These are phyloP conservation scores for Melinopterus prodromus DNA, from an alignment of 2,888 invertebrate genomes.

Conservation along the genomic window DNA sequence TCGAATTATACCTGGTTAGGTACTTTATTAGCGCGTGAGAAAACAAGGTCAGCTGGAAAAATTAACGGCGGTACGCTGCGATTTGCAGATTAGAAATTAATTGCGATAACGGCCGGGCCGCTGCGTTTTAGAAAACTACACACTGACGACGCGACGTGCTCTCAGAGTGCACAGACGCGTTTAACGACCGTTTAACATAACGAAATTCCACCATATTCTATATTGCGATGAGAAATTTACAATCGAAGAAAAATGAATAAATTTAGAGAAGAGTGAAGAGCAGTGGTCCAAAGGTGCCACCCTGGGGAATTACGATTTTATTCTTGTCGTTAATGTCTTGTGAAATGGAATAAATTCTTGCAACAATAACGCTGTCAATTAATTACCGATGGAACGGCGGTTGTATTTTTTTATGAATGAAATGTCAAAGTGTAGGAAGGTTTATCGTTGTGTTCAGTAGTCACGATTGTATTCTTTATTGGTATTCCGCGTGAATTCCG, in stretches of 20 bases:
- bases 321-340: no score
- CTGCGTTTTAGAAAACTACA: neutral
- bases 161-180: neutral
- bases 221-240: neutral
- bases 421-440: neutral
- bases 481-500: neutral
- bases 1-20: neutral
- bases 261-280: no score
- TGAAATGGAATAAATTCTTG: neutral
- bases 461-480: neutral
- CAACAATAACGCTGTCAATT: neutral
- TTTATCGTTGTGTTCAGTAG: neutral
- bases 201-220: neutral
- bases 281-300: no score
- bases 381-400: neutral
- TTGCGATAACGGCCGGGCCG: neutral
- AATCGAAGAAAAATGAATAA: neutral
- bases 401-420: neutral
- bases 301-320: no score
- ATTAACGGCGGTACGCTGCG: neutral
- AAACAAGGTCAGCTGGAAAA: neutral
- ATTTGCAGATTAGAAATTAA: slow-evolving; percentile 4
- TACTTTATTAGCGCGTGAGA: neutral
- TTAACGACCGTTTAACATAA: neutral
- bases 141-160: neutral